A percentile compares a stretch with the other conserved stretches of the same genome.
Evolutionary conservation across 1,140 invertebrate species (phyloP).

Genomic region (Drosophila paulistorum): DNA sequence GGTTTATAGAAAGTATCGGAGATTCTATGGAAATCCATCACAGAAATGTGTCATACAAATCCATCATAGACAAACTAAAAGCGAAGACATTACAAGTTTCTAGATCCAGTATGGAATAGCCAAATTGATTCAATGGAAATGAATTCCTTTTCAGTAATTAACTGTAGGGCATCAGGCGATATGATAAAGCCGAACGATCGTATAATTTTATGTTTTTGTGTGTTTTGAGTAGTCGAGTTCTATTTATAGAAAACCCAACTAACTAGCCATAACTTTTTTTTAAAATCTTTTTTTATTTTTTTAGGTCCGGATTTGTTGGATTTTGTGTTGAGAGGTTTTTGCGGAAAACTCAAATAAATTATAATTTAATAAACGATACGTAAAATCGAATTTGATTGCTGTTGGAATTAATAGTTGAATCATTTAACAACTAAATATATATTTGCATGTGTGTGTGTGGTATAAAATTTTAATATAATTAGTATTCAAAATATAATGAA

Average conservation of each 20-base stretch:
- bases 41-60: background rate
- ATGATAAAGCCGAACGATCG: background rate
- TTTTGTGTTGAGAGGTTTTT: conserved; percentile 38
- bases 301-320: conserved; percentile 13
- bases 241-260: conserved; percentile 71
- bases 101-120: too few species aligned
- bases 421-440: conserved; percentile 20
- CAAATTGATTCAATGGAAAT: too few species aligned
- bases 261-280: conserved; percentile 28
- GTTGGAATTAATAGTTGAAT: conserved; percentile 27
- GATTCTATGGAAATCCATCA: background rate
- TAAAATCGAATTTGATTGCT: conserved; percentile 49
- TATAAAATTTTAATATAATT: conserved; percentile 52
- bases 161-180: background rate
- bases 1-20: too few species aligned
- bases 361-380: conserved; percentile 65
- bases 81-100: too few species aligned
- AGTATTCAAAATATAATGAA: conserved; percentile 58
- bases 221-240: conserved; percentile 22
- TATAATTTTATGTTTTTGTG: background rate
- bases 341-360: conserved; percentile 68
- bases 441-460: background rate
- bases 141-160: too few species aligned
- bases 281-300: background rate
- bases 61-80: too few species aligned